Conservation (phyloP, 2,888 invertebrate species). For the Ryuthela nishihirai region DNA sequence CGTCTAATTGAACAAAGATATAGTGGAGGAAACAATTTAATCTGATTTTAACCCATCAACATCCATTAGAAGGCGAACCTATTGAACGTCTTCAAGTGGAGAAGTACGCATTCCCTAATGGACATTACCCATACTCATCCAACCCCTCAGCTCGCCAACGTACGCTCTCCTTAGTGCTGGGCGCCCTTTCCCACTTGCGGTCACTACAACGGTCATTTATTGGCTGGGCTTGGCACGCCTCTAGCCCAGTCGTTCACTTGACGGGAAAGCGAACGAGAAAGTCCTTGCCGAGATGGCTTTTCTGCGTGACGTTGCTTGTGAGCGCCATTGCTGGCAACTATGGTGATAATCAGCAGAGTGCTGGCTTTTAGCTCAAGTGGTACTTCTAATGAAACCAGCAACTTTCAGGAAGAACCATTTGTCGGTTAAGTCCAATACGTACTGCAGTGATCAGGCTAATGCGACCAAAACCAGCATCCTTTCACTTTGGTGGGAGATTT, state of each 20-base stretch:
- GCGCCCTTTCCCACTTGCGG: conserved; percentile 30
- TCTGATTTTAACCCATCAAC: conserved; percentile 27
- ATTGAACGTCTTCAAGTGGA: conserved; percentile 21
- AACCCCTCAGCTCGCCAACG: not conserved
- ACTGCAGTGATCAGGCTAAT: conserved; percentile 34
- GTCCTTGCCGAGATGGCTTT: no score
- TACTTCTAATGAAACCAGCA: conserved; percentile 37
- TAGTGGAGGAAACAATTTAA: conserved; percentile 29
- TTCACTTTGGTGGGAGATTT: no score
- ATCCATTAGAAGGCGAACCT: conserved; percentile 26
- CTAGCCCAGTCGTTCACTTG: not conserved
- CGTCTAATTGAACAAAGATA: conserved; percentile 30
- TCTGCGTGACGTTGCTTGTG: no score
- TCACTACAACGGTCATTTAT: conserved; percentile 30
- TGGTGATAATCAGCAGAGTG: conserved; percentile 35
- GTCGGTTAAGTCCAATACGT: conserved; percentile 32
- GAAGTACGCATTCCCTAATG: conserved; percentile 15
- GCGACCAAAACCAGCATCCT: no score
- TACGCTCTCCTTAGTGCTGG: no score
- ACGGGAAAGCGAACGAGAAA: no score
- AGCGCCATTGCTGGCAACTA: no score
- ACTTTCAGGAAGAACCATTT: conserved; percentile 30
- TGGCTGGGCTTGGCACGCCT: conserved; percentile 24
- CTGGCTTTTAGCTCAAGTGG: conserved; percentile 33
- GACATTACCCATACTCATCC: conserved; percentile 23